Evolutionary conservation across 1,140 invertebrate species (phyloP), one percentile per base, ranked within the genome.

Genomic region (Drosophila ananassae): DNA sequence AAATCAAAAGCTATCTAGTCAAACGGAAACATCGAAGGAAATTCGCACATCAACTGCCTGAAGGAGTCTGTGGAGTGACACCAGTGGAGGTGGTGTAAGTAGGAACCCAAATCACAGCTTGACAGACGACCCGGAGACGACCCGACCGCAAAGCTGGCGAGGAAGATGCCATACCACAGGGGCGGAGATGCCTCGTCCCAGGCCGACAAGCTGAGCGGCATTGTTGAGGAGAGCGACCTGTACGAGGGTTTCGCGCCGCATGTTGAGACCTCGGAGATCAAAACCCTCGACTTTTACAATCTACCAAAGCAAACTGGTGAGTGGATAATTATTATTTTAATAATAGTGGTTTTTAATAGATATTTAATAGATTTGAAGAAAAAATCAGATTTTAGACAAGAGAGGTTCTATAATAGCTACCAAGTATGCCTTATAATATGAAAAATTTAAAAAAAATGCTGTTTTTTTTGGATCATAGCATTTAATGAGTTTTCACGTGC

Each of bases 231-330:
- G 92, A 94, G 94, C 60, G 95, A 95, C 91, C 92, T 95, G 64
- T 95, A 95, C 76, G 95, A 96, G 90, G 94, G 94, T 50, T 96
- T 95, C 91, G 94, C 95, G 62, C 94, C 95, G 34, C 95, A 96
- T 92, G 95, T 96, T 68, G 95, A 96, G 79, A 94, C 94, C 50
- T 94, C 93, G 54, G 94, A 95, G 63, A 95, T 96, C 77, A 94
- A 95, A 34, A 94, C 80, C 61, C 87, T 91, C 22, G 90, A 91
- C 69, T 94, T 77, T 92, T 94, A 91, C 48, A 90, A 64, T 78
- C 46, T 73, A 78, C 73, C 90, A 66, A 89, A 90, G 72, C 81
- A 64, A 85, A 78, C 87, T 34, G 90, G 90, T 91, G 39, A 91
- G 90, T 90, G 9, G 0, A 39, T 39, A 13, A 13, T 39, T 39